These are phyloP conservation scores for Drosophila tristis DNA, from an alignment of 1,140 invertebrate genomes.

Conservation along the genomic window DNA sequence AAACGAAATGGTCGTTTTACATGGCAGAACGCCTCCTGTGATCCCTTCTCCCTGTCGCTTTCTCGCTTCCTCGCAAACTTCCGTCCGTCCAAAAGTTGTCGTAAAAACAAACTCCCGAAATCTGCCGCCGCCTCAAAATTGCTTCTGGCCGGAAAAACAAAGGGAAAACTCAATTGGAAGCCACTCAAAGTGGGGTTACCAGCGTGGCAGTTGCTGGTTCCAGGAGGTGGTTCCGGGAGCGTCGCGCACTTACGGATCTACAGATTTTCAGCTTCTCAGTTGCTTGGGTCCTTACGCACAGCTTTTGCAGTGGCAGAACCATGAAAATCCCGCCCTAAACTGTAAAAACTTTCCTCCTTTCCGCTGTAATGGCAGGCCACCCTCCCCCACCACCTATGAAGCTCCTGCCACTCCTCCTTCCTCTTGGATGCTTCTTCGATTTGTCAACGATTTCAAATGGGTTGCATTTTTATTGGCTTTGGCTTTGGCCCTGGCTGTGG, in stretches of 20 bases:
- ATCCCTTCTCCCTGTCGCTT: neutral
- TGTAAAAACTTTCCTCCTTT: slow-evolving; percentile 58
- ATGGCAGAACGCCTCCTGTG: slow-evolving; percentile 57
- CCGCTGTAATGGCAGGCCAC: slow-evolving; percentile 24
- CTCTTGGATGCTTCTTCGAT: slow-evolving; percentile 48
- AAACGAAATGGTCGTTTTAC: slow-evolving; percentile 59
- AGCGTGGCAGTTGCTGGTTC: slow-evolving; percentile 15
- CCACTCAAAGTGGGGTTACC: slow-evolving; percentile 28
- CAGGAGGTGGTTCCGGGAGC: slow-evolving; percentile 17
- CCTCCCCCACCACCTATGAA: too few species aligned
- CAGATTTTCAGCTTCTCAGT: slow-evolving; percentile 21
- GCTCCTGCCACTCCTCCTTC: neutral
- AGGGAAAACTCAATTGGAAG: slow-evolving; percentile 64
- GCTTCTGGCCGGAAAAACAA: slow-evolving; percentile 50
- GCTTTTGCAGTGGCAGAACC: slow-evolving; percentile 60
- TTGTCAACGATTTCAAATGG: slow-evolving; percentile 77
- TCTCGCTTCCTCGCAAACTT: neutral
- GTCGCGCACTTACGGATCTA: slow-evolving; percentile 24
- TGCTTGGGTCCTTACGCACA: slow-evolving; percentile 50
- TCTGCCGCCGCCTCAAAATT: slow-evolving; percentile 68
- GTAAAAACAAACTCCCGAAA: slow-evolving; percentile 77
- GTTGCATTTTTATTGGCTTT: slow-evolving; percentile 78
- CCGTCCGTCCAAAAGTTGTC: slow-evolving; percentile 32
- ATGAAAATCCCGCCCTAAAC: slow-evolving; percentile 56
- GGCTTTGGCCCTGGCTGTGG: slow-evolving; percentile 46